phyloP scores from a whole-genome alignment of 2,113 vertebrate species.

The Gallinago paraguaiae region DNA sequence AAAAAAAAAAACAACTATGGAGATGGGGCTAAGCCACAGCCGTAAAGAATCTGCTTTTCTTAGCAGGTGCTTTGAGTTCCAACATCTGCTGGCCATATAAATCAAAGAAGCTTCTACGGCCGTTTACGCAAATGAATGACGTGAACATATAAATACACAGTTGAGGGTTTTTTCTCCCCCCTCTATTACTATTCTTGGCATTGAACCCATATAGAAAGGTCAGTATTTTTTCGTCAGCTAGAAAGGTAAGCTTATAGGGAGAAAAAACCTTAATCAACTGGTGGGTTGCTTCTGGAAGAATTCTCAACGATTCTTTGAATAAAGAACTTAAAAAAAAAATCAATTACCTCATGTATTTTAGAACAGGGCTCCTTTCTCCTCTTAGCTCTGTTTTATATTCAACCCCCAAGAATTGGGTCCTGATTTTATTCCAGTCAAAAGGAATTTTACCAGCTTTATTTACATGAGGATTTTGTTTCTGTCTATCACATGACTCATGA shows the following conservation, averaged over 20 bases:
- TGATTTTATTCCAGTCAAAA: neutral
- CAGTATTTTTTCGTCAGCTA: neutral
- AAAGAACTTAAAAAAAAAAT: neutral
- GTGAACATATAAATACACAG: constrained; percentile 70
- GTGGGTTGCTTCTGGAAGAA: neutral
- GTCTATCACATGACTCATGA: neutral
- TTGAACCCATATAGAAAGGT: neutral
- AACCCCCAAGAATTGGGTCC: neutral
- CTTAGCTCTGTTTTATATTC: neutral
- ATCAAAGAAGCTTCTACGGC: constrained; percentile 72
- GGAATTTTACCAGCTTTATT: neutral
- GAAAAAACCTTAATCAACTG: neutral
- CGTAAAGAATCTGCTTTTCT: constrained; percentile 78
- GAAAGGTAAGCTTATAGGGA: neutral
- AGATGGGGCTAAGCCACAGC: constrained; percentile 28
- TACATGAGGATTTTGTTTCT: neutral
- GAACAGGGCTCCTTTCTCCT: neutral
- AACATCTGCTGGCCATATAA: constrained; percentile 82
- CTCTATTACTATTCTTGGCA: constrained; percentile 61
- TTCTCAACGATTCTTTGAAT: neutral
- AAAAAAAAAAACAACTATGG: constrained; percentile 70
- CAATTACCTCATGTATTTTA: neutral
- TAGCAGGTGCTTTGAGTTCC: constrained; percentile 78
- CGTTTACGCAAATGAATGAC: constrained; percentile 69
- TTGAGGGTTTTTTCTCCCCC: neutral